These are phyloP conservation scores for Ciconia boyciana DNA, from an alignment of 2,113 vertebrate genomes.

Conservation along the genomic window DNA sequence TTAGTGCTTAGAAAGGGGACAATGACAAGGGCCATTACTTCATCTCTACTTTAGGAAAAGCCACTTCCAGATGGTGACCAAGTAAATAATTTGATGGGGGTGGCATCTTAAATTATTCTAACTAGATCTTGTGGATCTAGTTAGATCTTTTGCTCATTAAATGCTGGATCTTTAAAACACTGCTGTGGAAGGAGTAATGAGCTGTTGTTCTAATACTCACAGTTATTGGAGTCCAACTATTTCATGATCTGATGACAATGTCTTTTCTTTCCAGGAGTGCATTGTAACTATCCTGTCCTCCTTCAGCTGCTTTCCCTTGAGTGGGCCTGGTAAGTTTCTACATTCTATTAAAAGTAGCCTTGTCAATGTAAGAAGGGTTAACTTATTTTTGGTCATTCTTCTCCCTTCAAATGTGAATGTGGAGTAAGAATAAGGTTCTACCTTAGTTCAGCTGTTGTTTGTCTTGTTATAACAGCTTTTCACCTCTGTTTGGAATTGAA, in stretches of 20 bases:
- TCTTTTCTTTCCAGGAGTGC: conserved; percentile 14
- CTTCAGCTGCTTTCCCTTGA: conserved; percentile 10
- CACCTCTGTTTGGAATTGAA: not conserved
- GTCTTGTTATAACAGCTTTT: not conserved
- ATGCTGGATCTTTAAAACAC: not conserved
- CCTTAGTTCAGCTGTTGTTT: not conserved
- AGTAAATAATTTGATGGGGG: not conserved
- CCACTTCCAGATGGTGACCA: not conserved
- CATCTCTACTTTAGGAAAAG: not conserved
- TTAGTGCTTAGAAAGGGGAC: not conserved
- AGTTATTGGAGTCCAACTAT: not conserved
- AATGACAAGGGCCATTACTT: not conserved
- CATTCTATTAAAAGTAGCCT: not conserved
- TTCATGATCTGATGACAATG: not conserved
- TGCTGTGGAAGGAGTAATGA: not conserved
- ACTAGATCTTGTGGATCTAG: not conserved
- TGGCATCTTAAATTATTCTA: not conserved
- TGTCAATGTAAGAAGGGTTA: not conserved
- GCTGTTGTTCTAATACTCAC: not conserved
- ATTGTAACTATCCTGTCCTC: not conserved
- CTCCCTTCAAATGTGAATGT: not conserved
- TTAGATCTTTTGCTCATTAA: not conserved
- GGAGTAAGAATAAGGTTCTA: not conserved
- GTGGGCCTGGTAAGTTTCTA: conserved; percentile 46
- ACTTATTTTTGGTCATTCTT: not conserved